A percentile compares a stretch with the other conserved stretches of the same genome.
These are phyloP conservation scores for Hippotragus niger DNA, from an alignment of 2,113 vertebrate species.

Conservation along the genomic window DNA sequence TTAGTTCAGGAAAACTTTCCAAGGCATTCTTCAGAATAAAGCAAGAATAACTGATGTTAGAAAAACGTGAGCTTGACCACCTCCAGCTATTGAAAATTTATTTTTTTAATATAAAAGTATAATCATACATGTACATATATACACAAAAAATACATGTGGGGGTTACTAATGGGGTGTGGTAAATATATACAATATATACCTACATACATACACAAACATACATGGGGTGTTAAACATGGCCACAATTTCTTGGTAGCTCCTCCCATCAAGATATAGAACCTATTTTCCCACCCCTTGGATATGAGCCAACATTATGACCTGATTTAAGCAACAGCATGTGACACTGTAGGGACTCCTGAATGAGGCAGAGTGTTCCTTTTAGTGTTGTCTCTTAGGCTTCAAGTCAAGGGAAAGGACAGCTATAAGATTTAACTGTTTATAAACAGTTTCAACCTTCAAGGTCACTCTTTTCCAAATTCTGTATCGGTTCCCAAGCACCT, in stretches of 20 bases:
- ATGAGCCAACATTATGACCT: neutral
- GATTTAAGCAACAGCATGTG: neutral
- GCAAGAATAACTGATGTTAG: slow-evolving; percentile 48
- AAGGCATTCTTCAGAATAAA: slow-evolving; percentile 88
- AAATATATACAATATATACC: neutral
- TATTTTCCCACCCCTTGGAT: neutral
- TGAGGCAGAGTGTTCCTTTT: neutral
- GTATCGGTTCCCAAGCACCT: neutral
- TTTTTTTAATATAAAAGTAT: neutral
- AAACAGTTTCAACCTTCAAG: neutral
- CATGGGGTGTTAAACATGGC: neutral
- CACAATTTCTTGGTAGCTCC: neutral
- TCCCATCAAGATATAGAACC: neutral
- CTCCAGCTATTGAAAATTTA: neutral
- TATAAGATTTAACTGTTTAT: neutral
- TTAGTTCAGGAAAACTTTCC: slow-evolving; percentile 96
- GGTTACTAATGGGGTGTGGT: neutral
- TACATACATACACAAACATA: neutral
- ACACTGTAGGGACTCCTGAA: neutral
- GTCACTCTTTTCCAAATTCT: neutral
- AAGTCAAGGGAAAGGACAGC: neutral
- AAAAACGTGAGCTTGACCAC: slow-evolving; percentile 36
- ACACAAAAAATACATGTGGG: neutral
- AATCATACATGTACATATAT: neutral
- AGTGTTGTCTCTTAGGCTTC: neutral